Evolutionary conservation across 23 tunicate species (phyloP).

Genomic region (Diplosoma virens): DNA sequence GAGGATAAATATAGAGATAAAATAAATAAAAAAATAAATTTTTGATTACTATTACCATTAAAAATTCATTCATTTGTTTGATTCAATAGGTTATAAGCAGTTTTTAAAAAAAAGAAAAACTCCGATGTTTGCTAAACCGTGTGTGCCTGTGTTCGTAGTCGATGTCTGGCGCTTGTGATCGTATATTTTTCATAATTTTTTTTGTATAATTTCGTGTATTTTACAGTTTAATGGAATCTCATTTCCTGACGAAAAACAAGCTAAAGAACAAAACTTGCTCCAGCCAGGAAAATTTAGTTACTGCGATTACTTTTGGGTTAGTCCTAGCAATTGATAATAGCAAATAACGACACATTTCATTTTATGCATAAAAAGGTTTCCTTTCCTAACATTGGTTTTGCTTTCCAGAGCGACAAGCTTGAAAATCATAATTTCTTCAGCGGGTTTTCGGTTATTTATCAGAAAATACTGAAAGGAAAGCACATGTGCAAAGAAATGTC

Average conservation of each 20-base stretch:
- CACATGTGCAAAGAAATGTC: conserved; percentile 76
- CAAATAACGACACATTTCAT: too few relatives aligned
- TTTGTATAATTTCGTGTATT: too few relatives aligned
- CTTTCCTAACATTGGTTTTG: neutral
- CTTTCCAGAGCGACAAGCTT: conserved; percentile 57
- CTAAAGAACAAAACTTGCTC: conserved; percentile 78
- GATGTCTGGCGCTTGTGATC: too few relatives aligned
- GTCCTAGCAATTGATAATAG: neutral
- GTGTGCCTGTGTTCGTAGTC: too few relatives aligned
- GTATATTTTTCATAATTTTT: too few relatives aligned
- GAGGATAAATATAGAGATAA: too few relatives aligned
- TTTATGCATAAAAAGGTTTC: neutral
- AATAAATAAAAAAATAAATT: too few relatives aligned
- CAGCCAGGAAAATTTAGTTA: conserved; percentile 91
- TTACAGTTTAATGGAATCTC: conserved; percentile 81
- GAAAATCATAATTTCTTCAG: conserved; percentile 70
- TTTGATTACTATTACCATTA: too few relatives aligned
- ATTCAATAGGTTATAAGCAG: too few relatives aligned
- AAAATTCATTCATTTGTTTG: too few relatives aligned
- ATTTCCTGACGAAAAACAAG: conserved; percentile 76
- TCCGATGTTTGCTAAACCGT: too few relatives aligned
- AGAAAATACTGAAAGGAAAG: conserved; percentile 61
- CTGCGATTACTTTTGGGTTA: conserved; percentile 95
- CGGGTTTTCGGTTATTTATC: conserved; percentile 68
- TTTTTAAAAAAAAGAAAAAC: too few relatives aligned